phyloP scores from a whole-genome alignment of 1,140 invertebrate genomes.

The Ephestia elutella region DNA sequence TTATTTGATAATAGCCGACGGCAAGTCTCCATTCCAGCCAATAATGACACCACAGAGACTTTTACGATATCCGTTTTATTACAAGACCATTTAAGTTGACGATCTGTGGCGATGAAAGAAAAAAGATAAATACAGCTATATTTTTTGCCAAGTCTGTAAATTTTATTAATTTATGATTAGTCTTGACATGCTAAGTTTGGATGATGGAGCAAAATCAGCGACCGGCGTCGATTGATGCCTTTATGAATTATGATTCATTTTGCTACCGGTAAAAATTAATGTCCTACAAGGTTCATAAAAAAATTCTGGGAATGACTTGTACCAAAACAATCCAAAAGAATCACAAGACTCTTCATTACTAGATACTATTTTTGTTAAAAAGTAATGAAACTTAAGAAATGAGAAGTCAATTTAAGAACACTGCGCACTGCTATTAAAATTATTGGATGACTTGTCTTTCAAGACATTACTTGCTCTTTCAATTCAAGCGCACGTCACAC shows the following conservation, averaged over 20 bases:
- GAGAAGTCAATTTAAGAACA: too few species aligned
- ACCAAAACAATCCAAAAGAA: too few species aligned
- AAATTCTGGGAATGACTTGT: too few species aligned
- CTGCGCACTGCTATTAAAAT: too few species aligned
- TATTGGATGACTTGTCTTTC: too few species aligned
- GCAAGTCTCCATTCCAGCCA: constrained; percentile 16
- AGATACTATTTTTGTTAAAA: neutral
- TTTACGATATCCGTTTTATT: constrained; percentile 49
- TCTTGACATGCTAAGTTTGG: neutral
- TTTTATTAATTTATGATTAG: neutral
- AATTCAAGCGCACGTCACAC: constrained; percentile 57
- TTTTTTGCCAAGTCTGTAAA: neutral
- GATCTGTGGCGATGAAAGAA: constrained; percentile 7
- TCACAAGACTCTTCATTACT: too few species aligned
- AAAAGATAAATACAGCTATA: constrained; percentile 2
- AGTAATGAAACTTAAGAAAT: neutral
- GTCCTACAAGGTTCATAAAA: too few species aligned
- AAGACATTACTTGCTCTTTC: constrained; percentile 10
- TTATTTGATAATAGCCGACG: constrained; percentile 35
- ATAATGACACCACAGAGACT: constrained; percentile 28
- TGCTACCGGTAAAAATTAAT: neutral
- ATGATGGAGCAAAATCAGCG: neutral
- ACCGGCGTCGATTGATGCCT: neutral
- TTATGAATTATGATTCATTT: neutral
- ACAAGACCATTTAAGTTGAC: constrained; percentile 15